These are phyloP conservation scores for Ceryle rudis DNA, from an alignment of 2,797 vertebrate species.

Conservation along the genomic window DNA sequence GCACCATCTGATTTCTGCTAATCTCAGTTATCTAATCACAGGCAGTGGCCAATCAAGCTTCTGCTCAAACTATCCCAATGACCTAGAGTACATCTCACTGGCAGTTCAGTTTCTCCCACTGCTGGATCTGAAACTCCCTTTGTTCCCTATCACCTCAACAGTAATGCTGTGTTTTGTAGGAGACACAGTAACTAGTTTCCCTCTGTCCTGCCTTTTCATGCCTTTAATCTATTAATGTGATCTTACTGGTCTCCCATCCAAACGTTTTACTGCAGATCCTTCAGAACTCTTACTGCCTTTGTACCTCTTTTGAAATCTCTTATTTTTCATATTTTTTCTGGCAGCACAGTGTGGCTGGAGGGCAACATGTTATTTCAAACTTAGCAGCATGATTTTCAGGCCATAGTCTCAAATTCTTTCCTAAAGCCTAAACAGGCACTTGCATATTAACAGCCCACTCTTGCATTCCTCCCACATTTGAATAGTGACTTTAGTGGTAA, in stretches of 20 bases:
- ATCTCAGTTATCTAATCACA: not conserved
- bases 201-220: not conserved
- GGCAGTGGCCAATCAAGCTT: not conserved
- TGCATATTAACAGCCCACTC: not conserved
- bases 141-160: not conserved
- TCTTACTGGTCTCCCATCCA: not conserved
- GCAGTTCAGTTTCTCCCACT: not conserved
- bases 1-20: not conserved
- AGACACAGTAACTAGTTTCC: not conserved
- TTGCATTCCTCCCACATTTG: not conserved
- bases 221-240: not conserved
- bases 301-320: not conserved
- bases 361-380: not conserved
- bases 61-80: not conserved
- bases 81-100: not conserved
- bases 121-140: not conserved
- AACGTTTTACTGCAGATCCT: not conserved
- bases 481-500: not conserved
- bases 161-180: not conserved
- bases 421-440: not conserved
- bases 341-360: not conserved
- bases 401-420: not conserved
- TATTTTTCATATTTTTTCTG: not conserved
- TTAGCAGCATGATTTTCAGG: not conserved
- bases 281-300: not conserved